Evolutionary conservation across 1,140 invertebrate genomes (phyloP).

Genomic region (Probaryconus sp.): DNA sequence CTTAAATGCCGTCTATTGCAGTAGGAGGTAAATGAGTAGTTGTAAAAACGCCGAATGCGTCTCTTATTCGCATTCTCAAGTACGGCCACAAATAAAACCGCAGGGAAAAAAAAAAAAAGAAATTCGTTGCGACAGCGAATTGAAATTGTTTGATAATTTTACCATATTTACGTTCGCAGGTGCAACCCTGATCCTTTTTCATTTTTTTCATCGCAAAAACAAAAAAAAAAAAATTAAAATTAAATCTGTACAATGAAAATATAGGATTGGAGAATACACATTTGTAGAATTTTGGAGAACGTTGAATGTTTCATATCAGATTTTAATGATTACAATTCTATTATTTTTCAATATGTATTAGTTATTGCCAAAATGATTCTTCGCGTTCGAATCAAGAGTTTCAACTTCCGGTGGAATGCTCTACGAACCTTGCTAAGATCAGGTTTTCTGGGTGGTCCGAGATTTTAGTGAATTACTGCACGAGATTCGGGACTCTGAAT

Average conservation of each 20-base stretch:
- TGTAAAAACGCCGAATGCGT: slow-evolving; percentile 45
- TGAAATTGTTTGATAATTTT: slow-evolving; percentile 15
- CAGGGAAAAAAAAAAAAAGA: no score
- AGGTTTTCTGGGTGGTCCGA: slow-evolving; percentile 60
- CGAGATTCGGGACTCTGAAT: slow-evolving; percentile 58
- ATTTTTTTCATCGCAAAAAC: no score
- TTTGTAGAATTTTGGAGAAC: no score
- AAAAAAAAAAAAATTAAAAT: no score
- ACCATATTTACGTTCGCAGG: no score
- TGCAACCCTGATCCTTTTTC: no score
- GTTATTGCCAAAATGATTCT: slow-evolving; percentile 29
- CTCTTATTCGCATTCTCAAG: slow-evolving; percentile 30
- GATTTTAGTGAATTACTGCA: slow-evolving; percentile 61
- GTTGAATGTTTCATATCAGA: no score
- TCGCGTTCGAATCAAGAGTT: slow-evolving; percentile 30
- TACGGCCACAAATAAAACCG: not conserved
- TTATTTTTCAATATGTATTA: not conserved
- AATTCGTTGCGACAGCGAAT: no score
- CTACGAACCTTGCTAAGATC: slow-evolving; percentile 48
- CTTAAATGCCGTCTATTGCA: slow-evolving; percentile 72
- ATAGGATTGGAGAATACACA: no score
- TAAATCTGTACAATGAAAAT: not conserved
- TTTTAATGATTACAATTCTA: no score
- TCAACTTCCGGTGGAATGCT: slow-evolving; percentile 60
- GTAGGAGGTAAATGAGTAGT: slow-evolving; percentile 74